Conservation (phyloP, 2,797 vertebrate genomes). For the Phoebastria nigripes region DNA sequence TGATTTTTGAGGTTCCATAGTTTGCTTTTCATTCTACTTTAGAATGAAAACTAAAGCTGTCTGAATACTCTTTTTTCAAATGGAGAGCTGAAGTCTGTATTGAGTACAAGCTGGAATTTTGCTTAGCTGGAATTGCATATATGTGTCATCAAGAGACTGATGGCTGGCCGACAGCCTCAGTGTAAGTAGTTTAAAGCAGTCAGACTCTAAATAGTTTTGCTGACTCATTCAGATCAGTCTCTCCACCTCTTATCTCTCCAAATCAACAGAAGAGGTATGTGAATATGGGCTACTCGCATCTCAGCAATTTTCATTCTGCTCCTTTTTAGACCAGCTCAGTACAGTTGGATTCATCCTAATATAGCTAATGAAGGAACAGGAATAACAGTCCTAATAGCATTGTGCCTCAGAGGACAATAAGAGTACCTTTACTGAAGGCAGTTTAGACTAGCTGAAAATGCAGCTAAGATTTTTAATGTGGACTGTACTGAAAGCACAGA, state of each 20-base stretch:
- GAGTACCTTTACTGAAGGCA: not conserved
- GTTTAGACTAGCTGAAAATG: not conserved
- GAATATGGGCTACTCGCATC: not conserved
- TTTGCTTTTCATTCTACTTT: not conserved
- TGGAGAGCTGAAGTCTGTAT: not conserved
- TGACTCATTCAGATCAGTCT: not conserved
- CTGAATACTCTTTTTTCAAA: not conserved
- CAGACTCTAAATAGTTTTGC: not conserved
- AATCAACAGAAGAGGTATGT: not conserved
- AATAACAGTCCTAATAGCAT: not conserved
- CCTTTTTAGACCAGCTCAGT: not conserved
- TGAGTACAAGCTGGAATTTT: not conserved
- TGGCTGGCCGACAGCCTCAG: not conserved
- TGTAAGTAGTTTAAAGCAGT: not conserved
- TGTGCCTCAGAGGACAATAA: not conserved
- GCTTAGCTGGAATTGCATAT: not conserved
- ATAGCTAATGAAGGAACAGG: not conserved
- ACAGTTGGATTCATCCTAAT: not conserved
- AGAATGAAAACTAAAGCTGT: not conserved
- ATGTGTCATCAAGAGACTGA: not conserved
- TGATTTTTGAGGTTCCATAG: not conserved
- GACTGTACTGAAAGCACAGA: not conserved
- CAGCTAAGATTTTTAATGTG: not conserved
- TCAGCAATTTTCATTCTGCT: not conserved
- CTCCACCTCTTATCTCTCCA: not conserved